phyloP scores from a whole-genome alignment of 2,888 invertebrate species.

The Drosophila planitibia region DNA sequence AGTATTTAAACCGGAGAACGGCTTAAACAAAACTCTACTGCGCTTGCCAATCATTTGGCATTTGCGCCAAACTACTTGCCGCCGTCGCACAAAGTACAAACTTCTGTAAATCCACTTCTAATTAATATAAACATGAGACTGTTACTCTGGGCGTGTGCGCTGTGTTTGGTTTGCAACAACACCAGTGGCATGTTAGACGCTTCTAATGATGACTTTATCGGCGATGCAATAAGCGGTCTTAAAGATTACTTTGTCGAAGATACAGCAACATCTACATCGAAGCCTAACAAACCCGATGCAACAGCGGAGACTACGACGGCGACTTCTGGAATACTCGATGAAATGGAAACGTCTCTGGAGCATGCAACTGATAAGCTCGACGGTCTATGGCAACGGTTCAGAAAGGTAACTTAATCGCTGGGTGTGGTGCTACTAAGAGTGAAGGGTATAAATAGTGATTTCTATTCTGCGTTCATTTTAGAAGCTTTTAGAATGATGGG shows the following conservation, averaged over 20 bases:
- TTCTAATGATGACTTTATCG: conserved; percentile 40
- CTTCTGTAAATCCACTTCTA: background rate
- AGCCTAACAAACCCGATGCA: conserved; percentile 9
- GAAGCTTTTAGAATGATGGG: conserved; percentile 49
- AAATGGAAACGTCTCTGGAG: conserved; percentile 57
- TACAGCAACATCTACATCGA: conserved; percentile 1
- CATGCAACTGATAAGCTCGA: conserved; percentile 55
- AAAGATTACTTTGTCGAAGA: conserved; percentile 40
- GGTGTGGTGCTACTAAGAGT: background rate
- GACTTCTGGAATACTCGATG: conserved; percentile 29
- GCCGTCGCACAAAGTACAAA: conserved; percentile 19
- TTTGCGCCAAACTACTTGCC: conserved; percentile 38
- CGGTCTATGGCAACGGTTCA: conserved; percentile 62
- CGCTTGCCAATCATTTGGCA: conserved; percentile 31
- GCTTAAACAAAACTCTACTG: conserved; percentile 55
- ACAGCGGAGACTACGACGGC: conserved; percentile 6
- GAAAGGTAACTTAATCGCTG: conserved; percentile 47
- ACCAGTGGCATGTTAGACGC: conserved; percentile 45
- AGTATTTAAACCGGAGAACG: conserved; percentile 2
- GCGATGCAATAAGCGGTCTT: conserved; percentile 41
- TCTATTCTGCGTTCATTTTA: conserved; percentile 25
- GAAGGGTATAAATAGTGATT: conserved; percentile 1
- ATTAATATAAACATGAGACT: conserved; percentile 54
- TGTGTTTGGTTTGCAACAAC: conserved; percentile 30
- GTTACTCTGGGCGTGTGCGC: conserved; percentile 41